Evolutionary conservation across 2,113 vertebrate genomes (phyloP).

Genomic region (Charadrius vociferus): DNA sequence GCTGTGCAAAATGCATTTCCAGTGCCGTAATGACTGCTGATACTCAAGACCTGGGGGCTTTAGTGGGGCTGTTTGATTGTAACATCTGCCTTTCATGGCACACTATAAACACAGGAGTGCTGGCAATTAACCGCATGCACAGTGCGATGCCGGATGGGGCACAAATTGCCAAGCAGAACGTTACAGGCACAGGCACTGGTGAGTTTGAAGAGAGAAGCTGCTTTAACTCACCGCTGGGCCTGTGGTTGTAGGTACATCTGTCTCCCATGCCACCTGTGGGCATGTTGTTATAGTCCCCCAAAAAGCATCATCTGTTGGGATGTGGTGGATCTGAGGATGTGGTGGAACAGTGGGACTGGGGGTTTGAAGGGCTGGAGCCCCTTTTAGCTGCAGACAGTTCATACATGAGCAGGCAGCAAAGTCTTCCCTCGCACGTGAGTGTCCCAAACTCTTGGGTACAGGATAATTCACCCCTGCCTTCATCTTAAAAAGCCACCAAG

Average conservation of each 20-base stretch:
- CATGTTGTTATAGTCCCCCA: fast-evolving
- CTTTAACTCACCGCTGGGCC: not conserved
- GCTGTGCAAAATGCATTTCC: not conserved
- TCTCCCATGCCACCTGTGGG: not conserved
- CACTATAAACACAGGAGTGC: not conserved
- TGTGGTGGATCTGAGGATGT: not conserved
- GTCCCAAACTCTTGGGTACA: too few relatives aligned
- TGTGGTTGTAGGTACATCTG: not conserved
- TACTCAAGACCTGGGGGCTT: not conserved
- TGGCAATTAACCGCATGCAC: fast-evolving
- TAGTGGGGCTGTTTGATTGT: not conserved
- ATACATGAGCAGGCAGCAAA: not conserved
- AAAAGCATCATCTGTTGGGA: not conserved
- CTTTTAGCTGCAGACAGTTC: not conserved
- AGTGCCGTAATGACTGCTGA: not conserved
- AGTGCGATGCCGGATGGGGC: not conserved
- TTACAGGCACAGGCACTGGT: not conserved
- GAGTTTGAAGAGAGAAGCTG: not conserved
- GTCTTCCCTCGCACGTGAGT: not conserved
- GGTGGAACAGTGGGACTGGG: not conserved
- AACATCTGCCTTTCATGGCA: not conserved
- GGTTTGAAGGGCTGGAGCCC: not conserved
- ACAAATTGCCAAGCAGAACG: not conserved
- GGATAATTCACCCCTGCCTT: not conserved
- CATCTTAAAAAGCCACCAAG: not conserved